phyloP scores from a whole-genome alignment of 2,113 vertebrate species.

The Mesembrinibis cayennensis region DNA sequence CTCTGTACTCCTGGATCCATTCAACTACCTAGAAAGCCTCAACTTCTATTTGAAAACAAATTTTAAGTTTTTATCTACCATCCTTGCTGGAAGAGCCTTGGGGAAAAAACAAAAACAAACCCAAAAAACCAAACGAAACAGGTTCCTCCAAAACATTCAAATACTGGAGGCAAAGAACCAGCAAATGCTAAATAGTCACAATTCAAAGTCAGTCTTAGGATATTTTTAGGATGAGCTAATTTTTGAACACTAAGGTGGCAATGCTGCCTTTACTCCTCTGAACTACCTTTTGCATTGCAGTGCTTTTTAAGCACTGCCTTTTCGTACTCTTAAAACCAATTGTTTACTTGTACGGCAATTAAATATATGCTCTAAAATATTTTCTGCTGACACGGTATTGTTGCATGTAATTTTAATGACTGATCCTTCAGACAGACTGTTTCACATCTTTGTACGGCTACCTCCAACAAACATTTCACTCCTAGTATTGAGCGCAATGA shows the following conservation, averaged over 20 bases:
- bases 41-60: not conserved
- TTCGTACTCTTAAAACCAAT: not conserved
- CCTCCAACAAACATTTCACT: conserved; percentile 40
- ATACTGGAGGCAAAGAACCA: not conserved
- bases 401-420: conserved; percentile 33
- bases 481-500: conserved; percentile 49
- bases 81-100: not conserved
- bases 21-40: not conserved
- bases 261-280: not conserved
- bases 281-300: not conserved
- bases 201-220: not conserved
- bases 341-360: conserved; percentile 12
- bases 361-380: conserved; percentile 6
- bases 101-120: not conserved
- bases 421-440: conserved; percentile 30
- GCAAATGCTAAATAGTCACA: not conserved
- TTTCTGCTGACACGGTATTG: conserved; percentile 37
- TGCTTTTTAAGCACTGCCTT: not conserved
- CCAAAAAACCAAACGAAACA: not conserved
- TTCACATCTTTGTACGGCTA: conserved; percentile 48
- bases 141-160: not conserved
- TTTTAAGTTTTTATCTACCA: not conserved
- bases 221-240: not conserved
- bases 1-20: not conserved
- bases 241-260: not conserved